Base-by-base conservation (phyloP, 2,797 vertebrate genomes). In the Decapterus maruadsi region DNA sequence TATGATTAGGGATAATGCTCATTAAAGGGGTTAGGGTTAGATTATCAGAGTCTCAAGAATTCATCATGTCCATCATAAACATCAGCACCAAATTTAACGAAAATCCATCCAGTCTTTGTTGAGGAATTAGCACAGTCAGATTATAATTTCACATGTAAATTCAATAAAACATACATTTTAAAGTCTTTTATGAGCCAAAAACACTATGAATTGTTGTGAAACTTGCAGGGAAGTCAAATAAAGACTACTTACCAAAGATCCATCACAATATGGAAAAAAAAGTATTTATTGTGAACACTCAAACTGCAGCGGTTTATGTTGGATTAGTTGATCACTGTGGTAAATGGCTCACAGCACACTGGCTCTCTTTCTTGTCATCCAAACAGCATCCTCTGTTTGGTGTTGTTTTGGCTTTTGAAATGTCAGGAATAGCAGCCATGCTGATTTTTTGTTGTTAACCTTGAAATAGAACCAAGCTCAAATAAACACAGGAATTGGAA, bases 361-460 rank as follows among this genome's bases (percentile, higher is more conserved):
- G 19, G 2, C 45, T 42, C 19, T 26, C 13, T 38, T 9, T 66
- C 34, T 14, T 34, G 31, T 50, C 51, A 22, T 50, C 65, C 26
- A 58, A 72, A 36, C 14, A 29, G 10, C 3, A 50, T 38, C 54
- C 43, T 29, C 4, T 46, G 45, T 17, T 62, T 59, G 34, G 10
- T 42, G 8, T 72, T 46, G 17, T 68, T 55, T 59, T 38, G 57
- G 55, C 43, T 51, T 70, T 75, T 36, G n/a, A 74, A 74, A 80
- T 77, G 61, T 62, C 61, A 80, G 1, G n/a, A 55, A 59, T 10
- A 56, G 11, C 63, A 68, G 48, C 50, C 16, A 54, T 20, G 45
- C 11, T 63, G 56, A 14, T 66, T 55, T 63, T 34, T 34, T 75
- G 31, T 50, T 60, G 40, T 55, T 43, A 8, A n/a, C 58, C 45